Evolutionary conservation across 2,797 vertebrate species (phyloP).

Genomic region (Chromis chromis): DNA sequence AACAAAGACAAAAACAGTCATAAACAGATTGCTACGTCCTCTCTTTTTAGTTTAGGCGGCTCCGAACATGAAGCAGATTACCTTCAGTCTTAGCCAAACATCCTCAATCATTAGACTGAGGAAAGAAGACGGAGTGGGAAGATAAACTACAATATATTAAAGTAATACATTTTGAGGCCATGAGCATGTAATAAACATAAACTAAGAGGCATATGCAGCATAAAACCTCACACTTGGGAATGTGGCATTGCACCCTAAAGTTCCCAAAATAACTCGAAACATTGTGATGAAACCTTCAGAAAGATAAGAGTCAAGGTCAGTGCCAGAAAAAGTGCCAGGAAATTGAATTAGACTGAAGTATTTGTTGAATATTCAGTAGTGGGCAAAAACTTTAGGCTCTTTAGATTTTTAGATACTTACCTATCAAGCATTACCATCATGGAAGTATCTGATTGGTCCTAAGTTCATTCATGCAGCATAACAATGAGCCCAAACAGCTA

Average conservation of each 20-base stretch:
- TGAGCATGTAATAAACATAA: conserved; percentile 26
- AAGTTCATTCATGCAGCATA: background rate
- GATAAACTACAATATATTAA: conserved; percentile 23
- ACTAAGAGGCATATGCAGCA: conserved; percentile 36
- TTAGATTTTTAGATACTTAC: too few relatives aligned
- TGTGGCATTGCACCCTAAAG: conserved; percentile 11
- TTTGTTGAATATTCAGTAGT: background rate
- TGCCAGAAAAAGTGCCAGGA: background rate
- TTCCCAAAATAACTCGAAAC: conserved; percentile 27
- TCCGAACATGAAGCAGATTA: conserved; percentile 29
- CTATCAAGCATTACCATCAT: background rate
- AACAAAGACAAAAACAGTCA: background rate
- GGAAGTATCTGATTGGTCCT: background rate
- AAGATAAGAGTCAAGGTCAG: conserved; percentile 34
- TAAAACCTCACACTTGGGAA: conserved; percentile 31
- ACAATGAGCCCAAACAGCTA: too few relatives aligned
- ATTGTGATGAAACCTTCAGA: conserved; percentile 24
- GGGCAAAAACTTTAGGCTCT: background rate
- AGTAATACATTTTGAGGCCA: conserved; percentile 30
- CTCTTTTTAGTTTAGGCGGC: conserved; percentile 7
- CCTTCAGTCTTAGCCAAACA: conserved; percentile 18
- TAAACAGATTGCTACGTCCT: conserved; percentile 8
- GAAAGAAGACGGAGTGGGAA: conserved; percentile 11
- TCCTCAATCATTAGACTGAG: conserved; percentile 11
- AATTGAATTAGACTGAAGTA: background rate